A percentile compares a stretch with the other conserved stretches of the same genome.
Conservation (phyloP, 1,140 invertebrate species). For the Cylas formicarius region DNA sequence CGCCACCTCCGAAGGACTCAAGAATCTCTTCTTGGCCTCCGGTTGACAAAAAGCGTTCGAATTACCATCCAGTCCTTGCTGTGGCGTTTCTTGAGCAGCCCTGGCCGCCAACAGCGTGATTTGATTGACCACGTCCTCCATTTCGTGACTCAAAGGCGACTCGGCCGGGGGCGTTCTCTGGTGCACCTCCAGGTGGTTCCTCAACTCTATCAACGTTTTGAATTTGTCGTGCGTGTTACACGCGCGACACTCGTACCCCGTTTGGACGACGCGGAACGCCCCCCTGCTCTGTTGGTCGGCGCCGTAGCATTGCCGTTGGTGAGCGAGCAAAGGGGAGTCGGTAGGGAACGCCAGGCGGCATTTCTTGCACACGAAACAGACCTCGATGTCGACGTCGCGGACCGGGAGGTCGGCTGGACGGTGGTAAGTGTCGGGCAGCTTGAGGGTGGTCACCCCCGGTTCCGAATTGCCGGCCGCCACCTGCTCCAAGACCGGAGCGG, state of each 20-base stretch:
- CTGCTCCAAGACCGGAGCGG: conserved; percentile 56
- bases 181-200: conserved; percentile 55
- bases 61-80: conserved; percentile 39
- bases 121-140: conserved; percentile 77
- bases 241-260: conserved; percentile 61
- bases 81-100: conserved; percentile 51
- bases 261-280: conserved; percentile 58
- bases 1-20: conserved; percentile 44
- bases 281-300: conserved; percentile 57
- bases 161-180: conserved; percentile 40
- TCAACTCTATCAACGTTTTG: conserved; percentile 53
- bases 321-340: conserved; percentile 61
- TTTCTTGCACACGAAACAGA: conserved; percentile 79
- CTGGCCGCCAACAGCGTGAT: conserved; percentile 68
- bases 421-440: conserved; percentile 49
- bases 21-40: conserved; percentile 45
- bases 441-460: conserved; percentile 57
- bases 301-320: conserved; percentile 64
- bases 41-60: conserved; percentile 49
- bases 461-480: conserved; percentile 58
- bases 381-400: conserved; percentile 63
- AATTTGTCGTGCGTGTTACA: conserved; percentile 58
- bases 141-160: conserved; percentile 63
- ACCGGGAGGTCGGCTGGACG: conserved; percentile 35
- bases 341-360: conserved; percentile 75